These are phyloP conservation scores for Caenorhabditis sp. DNA, from an alignment of 2,888 invertebrate species.

Conservation along the genomic window DNA sequence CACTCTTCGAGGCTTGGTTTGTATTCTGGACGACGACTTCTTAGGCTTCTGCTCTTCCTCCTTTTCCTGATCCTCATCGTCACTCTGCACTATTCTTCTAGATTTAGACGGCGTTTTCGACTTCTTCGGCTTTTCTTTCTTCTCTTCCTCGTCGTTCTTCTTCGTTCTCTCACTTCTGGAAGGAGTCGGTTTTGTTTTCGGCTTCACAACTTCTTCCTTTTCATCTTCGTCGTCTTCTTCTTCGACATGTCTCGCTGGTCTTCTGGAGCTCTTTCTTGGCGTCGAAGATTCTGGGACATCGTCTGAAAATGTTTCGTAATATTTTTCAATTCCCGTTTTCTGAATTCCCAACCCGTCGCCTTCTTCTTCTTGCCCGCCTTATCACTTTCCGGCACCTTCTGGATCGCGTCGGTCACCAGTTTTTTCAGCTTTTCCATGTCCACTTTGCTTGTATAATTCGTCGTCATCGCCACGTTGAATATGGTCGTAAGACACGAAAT, in stretches of 20 bases:
- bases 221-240: conserved; percentile 21
- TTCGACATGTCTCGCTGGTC: no score
- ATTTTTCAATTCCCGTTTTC: no score
- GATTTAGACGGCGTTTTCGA: not conserved
- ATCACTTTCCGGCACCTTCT: conserved; percentile 2
- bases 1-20: not conserved
- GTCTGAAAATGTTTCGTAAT: not conserved
- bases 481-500: conserved; percentile 13
- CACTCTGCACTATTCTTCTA: not conserved
- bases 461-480: conserved; percentile 24
- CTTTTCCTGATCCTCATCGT: conserved; percentile 1
- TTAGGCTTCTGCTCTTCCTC: not conserved
- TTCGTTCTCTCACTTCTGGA: not conserved
- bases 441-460: conserved; percentile 25
- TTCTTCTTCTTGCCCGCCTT: not conserved
- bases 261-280: conserved; percentile 7
- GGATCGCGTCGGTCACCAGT: not conserved
- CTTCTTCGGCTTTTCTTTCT: not conserved
- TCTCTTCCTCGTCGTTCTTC: not conserved
- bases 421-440: conserved; percentile 32
- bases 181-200: conserved; percentile 4
- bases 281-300: conserved; percentile 3
- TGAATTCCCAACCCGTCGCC: not conserved
- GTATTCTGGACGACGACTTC: not conserved
- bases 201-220: not conserved